Evolutionary conservation across 2,113 vertebrate species (phyloP).

Genomic region (Stictonetta naevosa): DNA sequence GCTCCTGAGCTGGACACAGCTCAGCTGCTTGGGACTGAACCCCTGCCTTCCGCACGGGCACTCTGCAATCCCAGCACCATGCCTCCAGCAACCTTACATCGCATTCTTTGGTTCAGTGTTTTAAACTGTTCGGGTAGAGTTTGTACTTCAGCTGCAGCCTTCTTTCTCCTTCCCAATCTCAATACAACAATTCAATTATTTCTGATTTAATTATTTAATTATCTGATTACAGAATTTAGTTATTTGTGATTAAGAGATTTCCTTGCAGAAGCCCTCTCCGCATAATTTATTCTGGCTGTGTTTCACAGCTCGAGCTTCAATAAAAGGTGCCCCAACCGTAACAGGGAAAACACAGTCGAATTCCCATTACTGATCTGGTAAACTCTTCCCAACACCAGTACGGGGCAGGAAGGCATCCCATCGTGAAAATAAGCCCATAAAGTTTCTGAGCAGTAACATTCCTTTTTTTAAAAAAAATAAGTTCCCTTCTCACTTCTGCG

Average conservation of each 20-base stretch:
- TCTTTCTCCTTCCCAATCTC: not conserved
- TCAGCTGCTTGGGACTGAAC: not conserved
- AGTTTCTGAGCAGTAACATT: not conserved
- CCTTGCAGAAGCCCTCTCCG: not conserved
- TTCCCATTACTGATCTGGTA: not conserved
- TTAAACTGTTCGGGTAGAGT: not conserved
- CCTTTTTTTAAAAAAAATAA: not conserved
- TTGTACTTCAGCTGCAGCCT: not conserved
- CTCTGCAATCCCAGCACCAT: not conserved
- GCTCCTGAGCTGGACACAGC: not conserved
- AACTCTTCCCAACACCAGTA: not conserved
- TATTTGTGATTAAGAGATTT: conserved; percentile 3
- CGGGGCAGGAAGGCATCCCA: not conserved
- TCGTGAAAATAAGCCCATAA: not conserved
- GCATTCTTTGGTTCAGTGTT: not conserved
- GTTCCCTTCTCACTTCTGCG: not conserved
- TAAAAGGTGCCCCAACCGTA: not conserved
- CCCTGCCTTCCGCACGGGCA: not conserved
- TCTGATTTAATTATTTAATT: not conserved
- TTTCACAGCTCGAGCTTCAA: not conserved
- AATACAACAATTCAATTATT: not conserved
- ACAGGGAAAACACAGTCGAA: not conserved
- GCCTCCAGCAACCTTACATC: not conserved
- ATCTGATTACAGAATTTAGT: not conserved
- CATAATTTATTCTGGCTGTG: not conserved